A percentile compares a stretch with the other conserved stretches of the same genome.
Evolutionary conservation across 2,797 vertebrate species (phyloP).

Genomic region (Huso huso): DNA sequence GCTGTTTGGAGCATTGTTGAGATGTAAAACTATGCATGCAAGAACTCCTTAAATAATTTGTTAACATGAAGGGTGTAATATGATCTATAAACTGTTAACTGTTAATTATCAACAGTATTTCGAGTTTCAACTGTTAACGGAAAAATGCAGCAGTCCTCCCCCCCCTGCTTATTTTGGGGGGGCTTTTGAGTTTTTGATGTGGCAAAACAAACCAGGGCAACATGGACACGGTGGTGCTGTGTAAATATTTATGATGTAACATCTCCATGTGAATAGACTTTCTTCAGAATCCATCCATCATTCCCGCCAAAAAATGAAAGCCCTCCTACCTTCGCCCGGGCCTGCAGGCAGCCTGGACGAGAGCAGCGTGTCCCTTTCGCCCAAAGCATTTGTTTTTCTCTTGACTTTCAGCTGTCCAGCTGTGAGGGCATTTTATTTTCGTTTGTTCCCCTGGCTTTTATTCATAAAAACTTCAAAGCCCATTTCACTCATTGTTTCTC

Average conservation of each 20-base stretch:
- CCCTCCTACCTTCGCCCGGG: conserved; percentile 66
- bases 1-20: no score
- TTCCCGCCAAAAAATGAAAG: conserved; percentile 71
- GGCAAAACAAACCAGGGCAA: conserved; percentile 70
- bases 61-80: no score
- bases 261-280: conserved; percentile 81
- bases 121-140: no score
- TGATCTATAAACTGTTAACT: no score
- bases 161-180: neutral
- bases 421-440: conserved; percentile 71
- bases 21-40: no score
- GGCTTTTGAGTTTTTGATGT: conserved; percentile 56
- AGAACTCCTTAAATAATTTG: no score
- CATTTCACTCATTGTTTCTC: conserved; percentile 79
- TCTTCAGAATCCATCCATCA: conserved; percentile 90
- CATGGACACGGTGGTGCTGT: conserved; percentile 84
- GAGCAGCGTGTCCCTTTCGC: conserved; percentile 72
- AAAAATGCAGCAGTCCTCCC: no score
- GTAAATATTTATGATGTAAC: conserved; percentile 96
- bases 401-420: conserved; percentile 71
- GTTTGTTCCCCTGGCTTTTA: conserved; percentile 71
- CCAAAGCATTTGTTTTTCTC: conserved; percentile 90
- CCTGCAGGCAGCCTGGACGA: conserved; percentile 74
- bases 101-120: no score
- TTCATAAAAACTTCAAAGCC: conserved; percentile 89